Base-by-base conservation (phyloP, 2,797 vertebrate species). In the Tadarida brasiliensis region DNA sequence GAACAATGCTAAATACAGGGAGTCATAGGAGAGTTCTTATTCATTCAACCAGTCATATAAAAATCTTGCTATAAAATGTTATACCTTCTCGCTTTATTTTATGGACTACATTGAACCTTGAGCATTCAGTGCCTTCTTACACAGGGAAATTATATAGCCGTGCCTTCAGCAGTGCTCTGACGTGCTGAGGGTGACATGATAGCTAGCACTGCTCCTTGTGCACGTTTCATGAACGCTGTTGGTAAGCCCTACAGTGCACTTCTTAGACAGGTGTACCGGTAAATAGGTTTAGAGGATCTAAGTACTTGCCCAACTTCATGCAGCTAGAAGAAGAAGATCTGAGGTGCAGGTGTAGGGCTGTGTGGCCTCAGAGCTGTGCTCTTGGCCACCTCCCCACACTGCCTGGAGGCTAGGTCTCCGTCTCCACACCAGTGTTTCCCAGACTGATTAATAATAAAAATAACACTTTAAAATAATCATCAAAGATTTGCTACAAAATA, bases 31-130 rank as follows among this genome's bases (percentile, higher is more conserved):
- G 57, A 74, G 44, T 85, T 92, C 15, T 35, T 84, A 14, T 65
- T 82, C 84, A 94, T 77, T 61, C 35, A 93, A 67, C 33, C 9
- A 84, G 67, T 80, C 1, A 14, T 63, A 51, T 65, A 61, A 14
- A 86, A 70, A 87, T 90, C 7, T 93, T 95, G 54, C 61, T 56
- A 33, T 57, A 80, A 91, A 78, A 83, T 35, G 15, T 15, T 47
- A 26, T 7, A 35, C 7, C 2, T 68, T 71, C 7, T 74, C 71
- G 28, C 94, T 90, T 91, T 65, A 76, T 93, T 93, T 95, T 73
- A 91, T n/a, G 63, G 44, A 61, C 2, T 26, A 49, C 22, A 22
- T 67, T 59, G 70, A 56, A 61, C 5, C 2, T 33, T 91, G 87
- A 77, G 35, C 86, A 39, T 4, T 67, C 11, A 28, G 20, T 77